Base-by-base conservation (phyloP, 2,113 vertebrate species). In the Penelope pileata region DNA sequence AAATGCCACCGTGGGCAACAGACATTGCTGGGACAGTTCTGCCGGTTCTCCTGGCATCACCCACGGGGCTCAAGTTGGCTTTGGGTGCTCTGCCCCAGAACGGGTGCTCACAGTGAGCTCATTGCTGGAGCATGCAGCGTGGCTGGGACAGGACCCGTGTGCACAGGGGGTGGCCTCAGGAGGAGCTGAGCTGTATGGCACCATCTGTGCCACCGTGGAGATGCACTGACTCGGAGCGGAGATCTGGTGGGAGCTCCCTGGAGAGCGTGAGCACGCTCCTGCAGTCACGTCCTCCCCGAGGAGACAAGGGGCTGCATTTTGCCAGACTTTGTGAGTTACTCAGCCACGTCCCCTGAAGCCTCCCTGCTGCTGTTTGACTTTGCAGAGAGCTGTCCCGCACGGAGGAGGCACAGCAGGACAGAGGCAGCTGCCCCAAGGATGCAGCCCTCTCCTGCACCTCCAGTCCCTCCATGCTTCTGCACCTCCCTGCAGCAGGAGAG, bases 71-170 rank as follows among this genome's bases (percentile, higher is more conserved):
- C 67, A 26, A 22, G 56, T 9, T 70, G 75, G 43, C 67, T 73
- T 38, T 48, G 75, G 70, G 60, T 51, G 67, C 72, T 79, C 9
- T 78, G 38, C 53, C 48, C 17, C 58, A 8, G 54, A 1, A 3
- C 0, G 2, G 16, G 4, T 4, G 32, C 47, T 62, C 27, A 3
- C 5, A 0, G 1, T 1, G 47, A 74, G 68, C 56, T 13, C 42
- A 0, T 4, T 0, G 19, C 21, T n/a, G 42, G 30, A n/a, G 64
- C 5, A 1, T 2, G 1, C 26, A 16, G 60, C 1, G 21, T 67
- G 24, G 21, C 63, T 23, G 42, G 30, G 64, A 29, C 23, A 30
- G 13, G 42, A 7, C 63, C 26, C 10, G 19, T 13, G 7, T 19
- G 36, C 30, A 8, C 24, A 26, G 13, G 0, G 30, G 32, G 38